Evolutionary conservation across 2,797 vertebrate genomes (phyloP).

Genomic region (Silurus aristotelis): DNA sequence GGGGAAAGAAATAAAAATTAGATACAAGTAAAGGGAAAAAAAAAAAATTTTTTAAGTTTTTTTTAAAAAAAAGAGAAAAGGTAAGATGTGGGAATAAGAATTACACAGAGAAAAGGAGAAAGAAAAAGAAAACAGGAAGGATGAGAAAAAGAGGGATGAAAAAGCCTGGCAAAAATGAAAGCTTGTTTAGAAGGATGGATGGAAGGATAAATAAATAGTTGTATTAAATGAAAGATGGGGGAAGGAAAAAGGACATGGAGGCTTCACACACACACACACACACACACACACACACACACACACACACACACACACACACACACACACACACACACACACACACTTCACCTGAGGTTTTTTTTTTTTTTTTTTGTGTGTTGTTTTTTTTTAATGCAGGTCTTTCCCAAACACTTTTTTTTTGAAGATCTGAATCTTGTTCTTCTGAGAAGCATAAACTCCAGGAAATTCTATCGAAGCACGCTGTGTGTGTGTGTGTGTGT

Average conservation of each 20-base stretch:
- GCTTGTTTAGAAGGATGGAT: no score
- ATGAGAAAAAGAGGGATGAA: neutral
- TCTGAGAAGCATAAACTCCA: neutral
- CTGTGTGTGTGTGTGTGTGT: neutral
- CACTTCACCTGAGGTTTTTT: neutral
- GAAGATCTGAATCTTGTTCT: neutral
- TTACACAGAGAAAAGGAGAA: neutral
- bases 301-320: slow-evolving; percentile 22
- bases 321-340: slow-evolving; percentile 22
- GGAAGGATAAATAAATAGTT: neutral
- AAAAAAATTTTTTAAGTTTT: no score
- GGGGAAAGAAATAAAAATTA: neutral
- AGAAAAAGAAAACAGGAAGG: neutral
- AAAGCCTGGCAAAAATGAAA: neutral
- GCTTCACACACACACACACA: neutral
- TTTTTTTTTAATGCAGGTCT: neutral
- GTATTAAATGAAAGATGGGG: neutral
- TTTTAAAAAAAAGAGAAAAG: neutral
- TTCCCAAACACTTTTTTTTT: neutral
- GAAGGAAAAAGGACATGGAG: neutral
- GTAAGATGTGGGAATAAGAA: neutral
- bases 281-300: no score
- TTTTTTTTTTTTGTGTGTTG: no score
- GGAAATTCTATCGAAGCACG: neutral
- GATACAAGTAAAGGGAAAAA: neutral